These are phyloP conservation scores for Cloeon dipterum DNA, from an alignment of 2,888 invertebrate species.

Conservation along the genomic window DNA sequence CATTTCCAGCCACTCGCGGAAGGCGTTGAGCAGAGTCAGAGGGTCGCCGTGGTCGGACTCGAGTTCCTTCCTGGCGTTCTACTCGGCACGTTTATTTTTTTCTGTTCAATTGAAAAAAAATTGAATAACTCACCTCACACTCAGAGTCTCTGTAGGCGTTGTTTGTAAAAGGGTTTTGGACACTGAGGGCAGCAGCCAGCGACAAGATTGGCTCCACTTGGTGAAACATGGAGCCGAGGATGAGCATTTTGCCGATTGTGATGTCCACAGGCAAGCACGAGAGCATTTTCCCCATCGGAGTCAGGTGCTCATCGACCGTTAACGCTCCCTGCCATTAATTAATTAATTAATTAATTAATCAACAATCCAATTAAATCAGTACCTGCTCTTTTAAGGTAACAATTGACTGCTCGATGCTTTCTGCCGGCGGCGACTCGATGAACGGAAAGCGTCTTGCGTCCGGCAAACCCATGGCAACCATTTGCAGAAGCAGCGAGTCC, in stretches of 20 bases:
- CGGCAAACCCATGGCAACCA: slow-evolving; percentile 83
- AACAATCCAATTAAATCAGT: background rate
- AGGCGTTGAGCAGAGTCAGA: slow-evolving; percentile 65
- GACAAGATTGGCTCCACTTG: slow-evolving; percentile 75
- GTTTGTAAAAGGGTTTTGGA: slow-evolving; percentile 82
- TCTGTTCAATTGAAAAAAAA: background rate
- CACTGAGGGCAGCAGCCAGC: slow-evolving; percentile 74
- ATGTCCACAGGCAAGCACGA: slow-evolving; percentile 86
- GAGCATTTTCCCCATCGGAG: slow-evolving; percentile 64
- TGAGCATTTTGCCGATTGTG: slow-evolving; percentile 83
- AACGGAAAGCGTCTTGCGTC: slow-evolving; percentile 87
- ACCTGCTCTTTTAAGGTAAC: slow-evolving; percentile 70
- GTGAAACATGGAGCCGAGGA: slow-evolving; percentile 73
- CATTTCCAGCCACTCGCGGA: slow-evolving; percentile 69
- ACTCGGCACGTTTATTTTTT: slow-evolving; percentile 8
- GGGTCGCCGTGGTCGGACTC: slow-evolving; percentile 95
- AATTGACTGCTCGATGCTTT: slow-evolving; percentile 69
- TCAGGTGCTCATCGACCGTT: slow-evolving; percentile 54
- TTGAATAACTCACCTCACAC: slow-evolving; percentile 33
- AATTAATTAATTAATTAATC: background rate
- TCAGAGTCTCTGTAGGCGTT: slow-evolving; percentile 66
- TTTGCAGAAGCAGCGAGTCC: slow-evolving; percentile 71
- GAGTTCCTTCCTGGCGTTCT: slow-evolving; percentile 49
- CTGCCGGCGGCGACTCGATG: slow-evolving; percentile 69
- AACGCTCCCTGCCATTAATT: slow-evolving; percentile 44